phyloP scores from a whole-genome alignment of 2,113 vertebrate genomes.

The Pelecanoides urinatrix region DNA sequence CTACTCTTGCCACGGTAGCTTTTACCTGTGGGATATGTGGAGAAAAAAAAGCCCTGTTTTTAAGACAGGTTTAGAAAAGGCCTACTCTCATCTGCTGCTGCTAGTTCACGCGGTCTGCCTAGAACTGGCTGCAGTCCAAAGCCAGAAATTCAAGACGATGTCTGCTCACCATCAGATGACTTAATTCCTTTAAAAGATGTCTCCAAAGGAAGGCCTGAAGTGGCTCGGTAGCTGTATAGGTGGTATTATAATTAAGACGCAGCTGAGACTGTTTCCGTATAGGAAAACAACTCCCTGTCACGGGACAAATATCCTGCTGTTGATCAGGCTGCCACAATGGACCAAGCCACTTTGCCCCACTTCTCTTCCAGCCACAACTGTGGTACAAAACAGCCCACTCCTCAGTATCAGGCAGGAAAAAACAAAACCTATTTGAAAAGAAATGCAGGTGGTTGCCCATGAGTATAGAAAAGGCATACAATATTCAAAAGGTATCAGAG shows the following conservation, averaged over 20 bases:
- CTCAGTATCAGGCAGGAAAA: not conserved
- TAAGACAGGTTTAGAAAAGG: not conserved
- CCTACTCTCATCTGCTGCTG: not conserved
- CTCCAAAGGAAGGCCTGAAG: slow-evolving; percentile 11
- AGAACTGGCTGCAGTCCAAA: not conserved
- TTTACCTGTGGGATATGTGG: not conserved
- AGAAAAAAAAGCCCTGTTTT: not conserved
- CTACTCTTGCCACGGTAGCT: not conserved
- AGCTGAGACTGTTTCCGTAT: not conserved
- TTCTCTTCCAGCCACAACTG: not conserved
- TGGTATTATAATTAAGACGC: slow-evolving; percentile 18
- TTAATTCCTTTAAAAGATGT: slow-evolving; percentile 51
- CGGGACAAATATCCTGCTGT: not conserved
- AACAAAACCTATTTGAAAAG: not conserved
- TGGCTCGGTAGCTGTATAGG: not conserved
- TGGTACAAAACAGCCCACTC: not conserved
- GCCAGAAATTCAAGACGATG: slow-evolving; percentile 4
- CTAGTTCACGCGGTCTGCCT: not conserved
- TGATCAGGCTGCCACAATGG: slow-evolving; percentile 1
- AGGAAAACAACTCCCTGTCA: slow-evolving; percentile 42
- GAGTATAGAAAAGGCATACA: not conserved
- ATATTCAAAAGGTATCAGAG: not conserved
- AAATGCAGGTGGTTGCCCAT: not conserved
- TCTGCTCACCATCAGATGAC: not conserved
- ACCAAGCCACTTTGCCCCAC: not conserved